Conservation (phyloP, 2,888 invertebrate species). For the Agrochola circellaris region DNA sequence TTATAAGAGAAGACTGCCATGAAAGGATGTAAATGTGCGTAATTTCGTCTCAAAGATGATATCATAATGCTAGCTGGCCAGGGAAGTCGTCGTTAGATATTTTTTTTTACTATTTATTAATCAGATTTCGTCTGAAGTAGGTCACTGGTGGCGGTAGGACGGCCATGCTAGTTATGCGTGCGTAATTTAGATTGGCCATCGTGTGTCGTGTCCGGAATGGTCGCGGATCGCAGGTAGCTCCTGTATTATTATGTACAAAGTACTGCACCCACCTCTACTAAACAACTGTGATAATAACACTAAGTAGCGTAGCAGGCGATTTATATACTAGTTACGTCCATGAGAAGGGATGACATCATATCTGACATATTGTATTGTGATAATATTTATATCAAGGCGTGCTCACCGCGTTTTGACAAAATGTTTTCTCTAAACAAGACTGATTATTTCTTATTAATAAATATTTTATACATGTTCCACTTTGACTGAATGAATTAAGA, state of each 20-base stretch:
- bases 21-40: constrained; percentile 86
- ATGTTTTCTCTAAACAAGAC: constrained; percentile 91
- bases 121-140: constrained; percentile 74
- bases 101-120: constrained; percentile 74
- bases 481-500: constrained; percentile 90
- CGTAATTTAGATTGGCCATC: constrained; percentile 80
- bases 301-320: constrained; percentile 91
- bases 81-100: constrained; percentile 72
- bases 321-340: constrained; percentile 91
- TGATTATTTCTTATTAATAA: constrained; percentile 91
- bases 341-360: constrained; percentile 91
- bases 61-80: constrained; percentile 80
- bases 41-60: constrained; percentile 87
- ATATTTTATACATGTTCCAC: constrained; percentile 90
- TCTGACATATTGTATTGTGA: constrained; percentile 91
- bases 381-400: constrained; percentile 85
- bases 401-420: constrained; percentile 84
- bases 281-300: constrained; percentile 91
- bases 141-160: constrained; percentile 71
- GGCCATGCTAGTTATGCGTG: constrained; percentile 81
- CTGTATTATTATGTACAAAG: constrained; percentile 90
- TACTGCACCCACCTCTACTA: constrained; percentile 91
- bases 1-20: constrained; percentile 89
- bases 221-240: constrained; percentile 87
- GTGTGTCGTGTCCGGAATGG: constrained; percentile 81